Conservation (phyloP, 1,140 invertebrate species). For the Dreissena rostriformis region DNA sequence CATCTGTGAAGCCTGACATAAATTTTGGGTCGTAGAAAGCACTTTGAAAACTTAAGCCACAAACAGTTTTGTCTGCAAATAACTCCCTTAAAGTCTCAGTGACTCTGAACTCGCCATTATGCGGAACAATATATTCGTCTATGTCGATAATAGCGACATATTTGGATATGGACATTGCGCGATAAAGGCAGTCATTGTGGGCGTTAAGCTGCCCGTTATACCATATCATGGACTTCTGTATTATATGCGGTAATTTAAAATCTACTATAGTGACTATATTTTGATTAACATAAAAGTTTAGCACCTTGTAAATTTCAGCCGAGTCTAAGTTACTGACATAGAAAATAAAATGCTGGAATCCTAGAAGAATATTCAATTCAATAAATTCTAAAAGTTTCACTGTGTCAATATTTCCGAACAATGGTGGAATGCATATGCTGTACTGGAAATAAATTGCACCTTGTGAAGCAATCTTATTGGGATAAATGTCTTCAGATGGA, state of each 20-base stretch:
- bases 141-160: slow-evolving; percentile 78
- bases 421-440: slow-evolving; percentile 76
- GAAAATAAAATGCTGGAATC: slow-evolving; percentile 77
- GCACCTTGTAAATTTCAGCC: slow-evolving; percentile 60
- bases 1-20: background rate
- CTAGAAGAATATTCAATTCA: slow-evolving; percentile 74
- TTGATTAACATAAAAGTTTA: slow-evolving; percentile 69
- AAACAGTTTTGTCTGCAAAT: slow-evolving; percentile 60
- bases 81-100: slow-evolving; percentile 47
- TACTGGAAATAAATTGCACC: slow-evolving; percentile 39
- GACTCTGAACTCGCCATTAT: slow-evolving; percentile 63
- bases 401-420: slow-evolving; percentile 72
- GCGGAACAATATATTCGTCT: slow-evolving; percentile 80
- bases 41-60: slow-evolving; percentile 75
- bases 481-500: background rate
- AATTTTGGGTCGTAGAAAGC: slow-evolving; percentile 75
- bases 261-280: slow-evolving; percentile 69
- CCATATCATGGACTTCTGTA: slow-evolving; percentile 70
- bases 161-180: slow-evolving; percentile 72
- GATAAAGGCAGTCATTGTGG: slow-evolving; percentile 79
- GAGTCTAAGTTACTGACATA: slow-evolving; percentile 68
- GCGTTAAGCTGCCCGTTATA: slow-evolving; percentile 79
- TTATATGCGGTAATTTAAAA: slow-evolving; percentile 69
- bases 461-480: background rate
- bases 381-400: slow-evolving; percentile 76